Base-by-base conservation (phyloP, 2,888 invertebrate genomes). In the Euclidia mi region DNA sequence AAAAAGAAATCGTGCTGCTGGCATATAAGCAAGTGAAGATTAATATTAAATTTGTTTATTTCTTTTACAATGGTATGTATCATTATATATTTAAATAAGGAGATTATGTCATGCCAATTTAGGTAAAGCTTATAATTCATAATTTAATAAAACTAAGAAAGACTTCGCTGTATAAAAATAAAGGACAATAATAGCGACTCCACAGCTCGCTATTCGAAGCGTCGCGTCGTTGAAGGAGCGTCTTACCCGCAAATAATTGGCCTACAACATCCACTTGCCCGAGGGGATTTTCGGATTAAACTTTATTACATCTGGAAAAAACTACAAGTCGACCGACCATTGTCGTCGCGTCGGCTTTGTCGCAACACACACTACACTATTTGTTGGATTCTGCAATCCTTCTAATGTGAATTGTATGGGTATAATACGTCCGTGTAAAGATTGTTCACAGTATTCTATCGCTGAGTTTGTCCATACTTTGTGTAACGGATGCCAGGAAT, bases 251-350 rank as follows among this genome's bases (percentile, higher is more conserved):
- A 87, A 86, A 89, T 90, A 88, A 87, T 90, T 88, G 89, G 87
- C 84, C 83, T 76, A 78, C 82, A 77, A 81, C 81, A 77, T 81
- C 80, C 82, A 81, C 83, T 85, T 82, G 88, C 89, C 82, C 70
- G 71, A 71, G 79, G 89, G 88, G 89, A 89, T 89, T 89, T 91
- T 81, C 73, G 86, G 90, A 91, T 92, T 90, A 87, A 82, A 84
- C 82, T 87, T 84, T 81, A 87, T 85, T 83, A 82, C 82, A 67
- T 72, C 66, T 68, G 57, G 60, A 73, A 79, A 81, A 76, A 79
- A 76, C 78, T 76, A 72, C 77, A 76, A 79, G 68, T 77, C 65
- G 71, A 67, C 59, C 47, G 56, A 40, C 75, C 42, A 78, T 84
- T 86, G 83, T 84, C 70, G 52, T 65, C 67, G 73, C 61, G 76